Evolutionary conservation across 2,113 vertebrate genomes (phyloP).

Genomic region (Larimichthys crocea): DNA sequence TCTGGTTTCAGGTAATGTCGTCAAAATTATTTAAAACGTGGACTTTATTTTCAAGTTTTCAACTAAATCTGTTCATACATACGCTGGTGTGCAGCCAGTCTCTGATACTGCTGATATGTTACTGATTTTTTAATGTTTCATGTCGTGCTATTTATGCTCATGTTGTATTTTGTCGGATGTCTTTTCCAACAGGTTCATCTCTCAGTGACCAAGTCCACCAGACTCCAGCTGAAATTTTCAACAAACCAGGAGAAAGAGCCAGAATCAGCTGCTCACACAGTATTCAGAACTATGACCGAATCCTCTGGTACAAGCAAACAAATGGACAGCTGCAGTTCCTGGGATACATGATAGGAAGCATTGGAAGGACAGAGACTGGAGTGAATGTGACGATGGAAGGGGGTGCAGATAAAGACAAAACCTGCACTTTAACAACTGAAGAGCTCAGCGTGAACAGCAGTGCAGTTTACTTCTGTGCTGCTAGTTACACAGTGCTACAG

Average conservation of each 20-base stretch:
- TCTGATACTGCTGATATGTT: too few relatives aligned
- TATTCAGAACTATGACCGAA: background rate
- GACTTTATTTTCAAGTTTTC: too few relatives aligned
- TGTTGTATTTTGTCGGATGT: background rate
- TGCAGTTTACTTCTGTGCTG: too few relatives aligned
- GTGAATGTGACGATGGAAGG: conserved; percentile 13
- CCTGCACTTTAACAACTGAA: conserved; percentile 32
- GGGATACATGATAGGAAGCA: too few relatives aligned
- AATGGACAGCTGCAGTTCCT: background rate
- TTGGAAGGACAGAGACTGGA: background rate
- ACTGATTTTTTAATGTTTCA: too few relatives aligned
- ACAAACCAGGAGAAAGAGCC: background rate
- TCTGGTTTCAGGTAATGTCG: background rate
- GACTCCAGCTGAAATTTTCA: background rate
- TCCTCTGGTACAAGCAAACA: conserved; percentile 70
- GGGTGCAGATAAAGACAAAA: conserved; percentile 2
- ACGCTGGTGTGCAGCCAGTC: too few relatives aligned
- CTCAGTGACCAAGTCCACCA: conserved; percentile 38
- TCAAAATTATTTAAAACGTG: background rate
- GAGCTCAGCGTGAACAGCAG: background rate
- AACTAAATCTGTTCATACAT: too few relatives aligned
- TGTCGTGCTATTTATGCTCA: too few relatives aligned
- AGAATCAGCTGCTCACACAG: conserved; percentile 59
- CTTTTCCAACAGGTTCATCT: conserved; percentile 22
- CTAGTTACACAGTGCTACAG: too few relatives aligned